Evolutionary conservation across 2,888 invertebrate genomes (phyloP).

Genomic region (Bombylius major): DNA sequence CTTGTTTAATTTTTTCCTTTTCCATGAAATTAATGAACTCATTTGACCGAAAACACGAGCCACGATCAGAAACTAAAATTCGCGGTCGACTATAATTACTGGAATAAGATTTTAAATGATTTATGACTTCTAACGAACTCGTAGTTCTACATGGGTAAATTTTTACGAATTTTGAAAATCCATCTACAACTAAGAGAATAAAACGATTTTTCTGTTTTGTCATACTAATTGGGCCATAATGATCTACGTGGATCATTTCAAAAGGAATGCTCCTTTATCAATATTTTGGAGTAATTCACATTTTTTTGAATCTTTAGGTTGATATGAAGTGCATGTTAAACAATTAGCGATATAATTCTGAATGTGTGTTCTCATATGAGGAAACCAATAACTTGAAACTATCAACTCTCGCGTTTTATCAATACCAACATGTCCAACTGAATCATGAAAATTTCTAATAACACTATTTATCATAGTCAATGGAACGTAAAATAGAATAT

Average conservation of each 20-base stretch:
- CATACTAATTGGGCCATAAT: too few species aligned
- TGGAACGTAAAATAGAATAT: too few species aligned
- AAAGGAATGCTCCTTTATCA: not conserved
- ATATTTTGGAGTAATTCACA: not conserved
- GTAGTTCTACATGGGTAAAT: constrained; percentile 1
- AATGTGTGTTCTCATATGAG: too few species aligned
- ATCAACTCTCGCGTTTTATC: not conserved
- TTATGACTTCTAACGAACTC: not conserved
- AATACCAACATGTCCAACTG: too few species aligned
- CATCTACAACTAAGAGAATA: not conserved
- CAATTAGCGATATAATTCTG: too few species aligned
- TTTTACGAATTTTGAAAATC: not conserved
- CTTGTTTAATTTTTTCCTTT: not conserved
- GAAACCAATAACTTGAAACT: not conserved
- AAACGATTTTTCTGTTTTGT: not conserved
- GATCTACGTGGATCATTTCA: not conserved
- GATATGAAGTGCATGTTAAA: not conserved
- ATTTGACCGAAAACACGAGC: constrained; percentile 1
- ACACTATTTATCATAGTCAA: too few species aligned
- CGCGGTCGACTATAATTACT: not conserved
- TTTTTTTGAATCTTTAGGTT: constrained; percentile 1
- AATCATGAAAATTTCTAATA: too few species aligned
- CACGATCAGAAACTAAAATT: not conserved
- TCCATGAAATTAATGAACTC: not conserved
- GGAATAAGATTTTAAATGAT: not conserved